Conservation (phyloP, 2,113 vertebrate genomes). For the Bos taurus region DNA sequence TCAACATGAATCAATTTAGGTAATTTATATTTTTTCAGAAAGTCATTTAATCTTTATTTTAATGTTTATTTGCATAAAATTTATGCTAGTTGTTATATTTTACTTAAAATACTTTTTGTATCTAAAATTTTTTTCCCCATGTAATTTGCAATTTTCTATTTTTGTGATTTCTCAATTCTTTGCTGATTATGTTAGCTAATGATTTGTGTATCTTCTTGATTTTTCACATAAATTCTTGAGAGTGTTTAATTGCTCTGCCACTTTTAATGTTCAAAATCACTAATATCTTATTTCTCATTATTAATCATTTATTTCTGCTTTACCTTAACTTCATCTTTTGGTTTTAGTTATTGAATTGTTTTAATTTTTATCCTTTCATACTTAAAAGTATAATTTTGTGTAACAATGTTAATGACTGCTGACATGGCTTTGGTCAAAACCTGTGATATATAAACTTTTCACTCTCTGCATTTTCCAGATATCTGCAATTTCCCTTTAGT, state of each 20-base stretch:
- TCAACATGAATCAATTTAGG: not conserved
- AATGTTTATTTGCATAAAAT: not conserved
- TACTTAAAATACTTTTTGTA: not conserved
- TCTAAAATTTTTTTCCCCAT: not conserved
- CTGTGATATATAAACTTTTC: not conserved
- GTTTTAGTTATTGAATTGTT: not conserved
- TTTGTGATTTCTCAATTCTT: conserved; percentile 2
- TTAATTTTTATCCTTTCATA: not conserved
- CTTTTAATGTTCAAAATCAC: not conserved
- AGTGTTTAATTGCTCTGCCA: not conserved
- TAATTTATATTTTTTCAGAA: not conserved
- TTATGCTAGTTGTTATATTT: not conserved
- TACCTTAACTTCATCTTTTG: not conserved
- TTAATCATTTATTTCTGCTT: not conserved
- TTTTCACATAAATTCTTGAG: not conserved
- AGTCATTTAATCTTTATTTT: not conserved
- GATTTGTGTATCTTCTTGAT: not conserved
- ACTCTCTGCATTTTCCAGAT: not conserved
- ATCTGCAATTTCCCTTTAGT: not conserved
- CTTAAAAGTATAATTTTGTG: not conserved
- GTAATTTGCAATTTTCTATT: not conserved
- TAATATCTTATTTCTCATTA: not conserved
- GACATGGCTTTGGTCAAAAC: not conserved
- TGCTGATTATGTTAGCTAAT: not conserved
- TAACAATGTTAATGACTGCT: not conserved